Base-by-base conservation (phyloP, 2,113 vertebrate species). In the Calyptomena viridis region DNA sequence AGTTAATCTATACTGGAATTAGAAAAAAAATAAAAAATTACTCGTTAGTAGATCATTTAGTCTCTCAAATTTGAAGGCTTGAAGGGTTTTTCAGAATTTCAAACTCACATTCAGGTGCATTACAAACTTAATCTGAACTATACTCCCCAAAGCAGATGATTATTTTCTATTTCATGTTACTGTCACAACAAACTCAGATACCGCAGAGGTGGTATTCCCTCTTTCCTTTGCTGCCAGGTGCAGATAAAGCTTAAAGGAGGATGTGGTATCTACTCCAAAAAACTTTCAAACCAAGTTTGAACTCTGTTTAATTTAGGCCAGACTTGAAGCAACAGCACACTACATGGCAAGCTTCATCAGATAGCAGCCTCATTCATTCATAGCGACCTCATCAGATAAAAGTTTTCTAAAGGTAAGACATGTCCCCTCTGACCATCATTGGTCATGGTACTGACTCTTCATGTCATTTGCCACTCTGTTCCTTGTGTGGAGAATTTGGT, bases 301-400 rank as follows among this genome's bases (percentile, higher is more conserved):
- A 28, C 13, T 9, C 6, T 50, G 8, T 58, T 86, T 69, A n/a
- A 46, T 80, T 85, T 53, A 74, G 42, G 22, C 21, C 24, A 33
- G 59, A 60, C 22, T 72, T n/a, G 53, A 79, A 49, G 6, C 27
- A 74, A 56, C 21, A 63, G 16, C 6, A 19, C 5, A 7, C 7
- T 35, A 10, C 40, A 49, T 6, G 59, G 27, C 21, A 53, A 79
- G 8, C 5, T 76, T 39, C 23, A 56, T 0, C n/a, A n/a, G n/a
- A n/a, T n/a, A n/a, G n/a, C n/a, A n/a, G n/a, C n/a, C n/a, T n/a
- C n/a, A n/a, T n/a, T n/a, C n/a, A n/a, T n/a, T n/a, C n/a, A n/a
- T n/a, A n/a, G n/a, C n/a, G 0, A 23, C 35, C 24, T n/a, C 5
- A 3, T 30, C 28, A 18, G 49, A 24, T 12, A 20, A 0, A 4